Evolutionary conservation across 2,113 vertebrate species (phyloP).

Genomic region (Indicator maculatus): DNA sequence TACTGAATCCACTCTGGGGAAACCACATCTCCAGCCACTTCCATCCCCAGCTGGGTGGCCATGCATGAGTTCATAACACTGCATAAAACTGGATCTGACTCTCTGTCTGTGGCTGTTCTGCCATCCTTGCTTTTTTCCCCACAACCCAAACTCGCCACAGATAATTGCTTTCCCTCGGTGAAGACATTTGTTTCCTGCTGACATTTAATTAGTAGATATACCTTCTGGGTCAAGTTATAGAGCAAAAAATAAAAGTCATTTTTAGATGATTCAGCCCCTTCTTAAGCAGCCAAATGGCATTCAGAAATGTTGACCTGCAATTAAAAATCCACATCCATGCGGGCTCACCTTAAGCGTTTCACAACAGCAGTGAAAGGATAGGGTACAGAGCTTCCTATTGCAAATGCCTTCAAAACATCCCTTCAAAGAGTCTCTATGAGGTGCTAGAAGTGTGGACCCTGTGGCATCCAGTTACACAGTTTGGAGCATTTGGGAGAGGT

Average conservation of each 20-base stretch:
- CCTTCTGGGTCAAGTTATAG: neutral
- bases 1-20: fast-evolving
- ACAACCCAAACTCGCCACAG: slow-evolving; percentile 37
- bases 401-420: slow-evolving; percentile 61
- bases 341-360: slow-evolving; percentile 12
- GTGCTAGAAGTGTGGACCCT: slow-evolving; percentile 47
- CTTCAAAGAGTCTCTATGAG: slow-evolving; percentile 62
- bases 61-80: neutral
- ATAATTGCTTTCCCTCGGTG: neutral
- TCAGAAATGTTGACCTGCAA: slow-evolving; percentile 33
- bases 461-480: slow-evolving; percentile 62
- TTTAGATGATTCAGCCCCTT: slow-evolving; percentile 36
- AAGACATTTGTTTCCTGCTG: slow-evolving; percentile 40
- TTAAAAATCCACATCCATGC: slow-evolving; percentile 44
- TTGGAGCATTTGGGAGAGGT: slow-evolving; percentile 30
- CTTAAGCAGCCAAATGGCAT: neutral
- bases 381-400: slow-evolving; percentile 45
- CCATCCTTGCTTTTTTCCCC: neutral
- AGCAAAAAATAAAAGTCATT: neutral
- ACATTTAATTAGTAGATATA: slow-evolving; percentile 4
- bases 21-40: neutral
- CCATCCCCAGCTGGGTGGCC: neutral
- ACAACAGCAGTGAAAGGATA: slow-evolving; percentile 43
- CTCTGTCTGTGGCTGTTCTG: neutral
- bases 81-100: neutral